Percentiles rank a stretch among this genome's conserved stretches.
Evolutionary conservation across 2,888 invertebrate genomes (phyloP).

Genomic region (Nasonia oneida): DNA sequence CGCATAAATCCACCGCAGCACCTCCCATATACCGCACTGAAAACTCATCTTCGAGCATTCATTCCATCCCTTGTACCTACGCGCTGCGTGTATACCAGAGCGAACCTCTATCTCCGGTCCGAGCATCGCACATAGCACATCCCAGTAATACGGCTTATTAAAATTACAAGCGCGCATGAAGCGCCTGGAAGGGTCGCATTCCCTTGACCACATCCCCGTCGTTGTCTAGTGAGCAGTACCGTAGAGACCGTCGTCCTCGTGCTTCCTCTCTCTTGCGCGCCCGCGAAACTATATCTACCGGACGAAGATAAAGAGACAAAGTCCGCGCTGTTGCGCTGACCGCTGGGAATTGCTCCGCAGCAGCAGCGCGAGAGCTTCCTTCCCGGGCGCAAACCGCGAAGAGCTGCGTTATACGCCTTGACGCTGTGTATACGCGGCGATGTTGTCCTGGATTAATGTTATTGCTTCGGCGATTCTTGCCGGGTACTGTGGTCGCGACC

Average conservation of each 20-base stretch:
- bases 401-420: slow-evolving; percentile 55
- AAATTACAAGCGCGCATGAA: slow-evolving; percentile 73
- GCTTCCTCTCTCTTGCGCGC: neutral
- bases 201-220: slow-evolving; percentile 71
- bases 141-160: slow-evolving; percentile 77
- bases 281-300: slow-evolving; percentile 1
- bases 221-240: slow-evolving; percentile 68
- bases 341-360: slow-evolving; percentile 75
- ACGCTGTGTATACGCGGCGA: slow-evolving; percentile 61
- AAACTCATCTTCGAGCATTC: neutral
- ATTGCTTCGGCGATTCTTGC: slow-evolving; percentile 74
- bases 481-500: too few species aligned
- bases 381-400: slow-evolving; percentile 68
- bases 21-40: neutral
- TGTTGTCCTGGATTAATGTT: slow-evolving; percentile 76
- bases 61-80: neutral
- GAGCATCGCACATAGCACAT: slow-evolving; percentile 41
- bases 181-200: slow-evolving; percentile 56
- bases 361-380: slow-evolving; percentile 61
- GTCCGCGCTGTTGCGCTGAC: slow-evolving; percentile 68
- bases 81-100: neutral
- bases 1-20: neutral
- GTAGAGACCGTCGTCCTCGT: slow-evolving; percentile 21
- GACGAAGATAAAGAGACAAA: slow-evolving; percentile 70
- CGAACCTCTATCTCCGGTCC: slow-evolving; percentile 63